Evolutionary conservation across 2,797 vertebrate genomes (phyloP).

Genomic region (Salmo trutta): DNA sequence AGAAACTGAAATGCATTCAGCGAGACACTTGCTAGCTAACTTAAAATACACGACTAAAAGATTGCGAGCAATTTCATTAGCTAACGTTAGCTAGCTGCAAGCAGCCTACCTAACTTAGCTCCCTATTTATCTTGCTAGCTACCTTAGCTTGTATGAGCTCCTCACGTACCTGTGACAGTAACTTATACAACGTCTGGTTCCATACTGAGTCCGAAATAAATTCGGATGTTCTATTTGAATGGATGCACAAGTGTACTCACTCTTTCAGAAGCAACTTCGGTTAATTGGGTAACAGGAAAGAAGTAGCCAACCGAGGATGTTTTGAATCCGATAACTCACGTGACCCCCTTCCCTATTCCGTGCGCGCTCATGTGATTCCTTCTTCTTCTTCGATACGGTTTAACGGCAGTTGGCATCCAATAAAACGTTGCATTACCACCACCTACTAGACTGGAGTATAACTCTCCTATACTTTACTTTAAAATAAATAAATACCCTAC

Average conservation of each 20-base stretch:
- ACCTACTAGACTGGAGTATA: background rate
- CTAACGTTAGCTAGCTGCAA: slow-evolving; percentile 25
- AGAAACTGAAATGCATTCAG: background rate
- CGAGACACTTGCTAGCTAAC: background rate
- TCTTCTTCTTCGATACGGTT: too few relatives aligned
- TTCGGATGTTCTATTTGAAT: background rate
- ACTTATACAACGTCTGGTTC: background rate
- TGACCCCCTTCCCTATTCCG: slow-evolving; percentile 4
- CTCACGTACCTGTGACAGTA: background rate
- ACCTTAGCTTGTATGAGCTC: background rate
- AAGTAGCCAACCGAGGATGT: background rate
- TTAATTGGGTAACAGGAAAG: slow-evolving; percentile 15
- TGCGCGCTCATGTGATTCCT: background rate
- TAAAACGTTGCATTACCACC: background rate
- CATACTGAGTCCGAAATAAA: background rate
- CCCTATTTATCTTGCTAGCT: background rate
- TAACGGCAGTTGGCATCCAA: background rate
- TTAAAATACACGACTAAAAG: background rate
- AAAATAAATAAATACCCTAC: too few relatives aligned
- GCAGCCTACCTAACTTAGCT: background rate
- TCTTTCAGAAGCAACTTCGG: background rate
- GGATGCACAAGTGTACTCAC: slow-evolving; percentile 12
- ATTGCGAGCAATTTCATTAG: background rate
- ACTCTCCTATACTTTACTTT: too few relatives aligned
- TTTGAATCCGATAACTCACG: slow-evolving; percentile 20